Evolutionary conservation across 2,113 vertebrate species (phyloP).

Genomic region (Panthera tigris): DNA sequence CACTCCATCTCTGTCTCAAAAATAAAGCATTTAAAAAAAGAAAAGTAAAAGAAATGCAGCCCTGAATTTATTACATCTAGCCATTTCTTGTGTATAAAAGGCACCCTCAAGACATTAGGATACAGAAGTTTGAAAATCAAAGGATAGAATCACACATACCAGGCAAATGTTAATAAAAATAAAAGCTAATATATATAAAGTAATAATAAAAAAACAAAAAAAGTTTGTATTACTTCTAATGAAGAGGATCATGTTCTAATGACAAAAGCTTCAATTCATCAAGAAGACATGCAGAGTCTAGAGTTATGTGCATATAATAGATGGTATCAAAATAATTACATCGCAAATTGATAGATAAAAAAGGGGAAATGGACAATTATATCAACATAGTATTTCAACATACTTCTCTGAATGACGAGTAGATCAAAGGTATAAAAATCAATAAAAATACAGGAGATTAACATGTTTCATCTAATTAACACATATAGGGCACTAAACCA

Average conservation of each 20-base stretch:
- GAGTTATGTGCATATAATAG: background rate
- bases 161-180: background rate
- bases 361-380: background rate
- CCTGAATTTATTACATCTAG: background rate
- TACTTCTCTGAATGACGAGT: background rate
- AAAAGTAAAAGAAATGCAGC: slow-evolving; percentile 27
- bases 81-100: background rate
- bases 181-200: background rate
- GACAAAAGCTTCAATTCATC: background rate
- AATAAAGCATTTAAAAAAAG: no score
- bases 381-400: background rate
- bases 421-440: background rate
- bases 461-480: background rate
- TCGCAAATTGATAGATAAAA: background rate
- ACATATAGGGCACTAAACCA: background rate
- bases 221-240: background rate
- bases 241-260: background rate
- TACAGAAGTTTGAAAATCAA: slow-evolving; percentile 23
- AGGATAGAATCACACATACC: background rate
- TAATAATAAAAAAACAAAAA: background rate
- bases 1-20: no score
- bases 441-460: background rate
- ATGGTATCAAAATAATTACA: background rate
- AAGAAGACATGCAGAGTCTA: background rate
- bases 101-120: background rate